Evolutionary conservation across 2,888 invertebrate species (phyloP), one percentile per base, ranked within the genome.

Genomic region (Calameuta pallipes): DNA sequence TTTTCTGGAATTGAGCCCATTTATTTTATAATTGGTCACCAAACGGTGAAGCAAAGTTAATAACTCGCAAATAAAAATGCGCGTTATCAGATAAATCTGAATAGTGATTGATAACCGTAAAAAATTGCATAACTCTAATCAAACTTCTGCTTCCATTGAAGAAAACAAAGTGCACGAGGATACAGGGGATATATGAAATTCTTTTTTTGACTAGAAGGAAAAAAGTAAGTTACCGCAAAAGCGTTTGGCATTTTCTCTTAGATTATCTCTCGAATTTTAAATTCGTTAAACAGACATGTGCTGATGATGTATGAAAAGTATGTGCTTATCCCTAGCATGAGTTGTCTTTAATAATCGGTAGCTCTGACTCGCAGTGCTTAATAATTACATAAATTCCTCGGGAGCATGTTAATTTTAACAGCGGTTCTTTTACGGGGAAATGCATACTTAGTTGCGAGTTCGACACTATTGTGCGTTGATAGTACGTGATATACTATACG

Each of bases 1-100:
- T 90, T 80, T 88, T 90, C 82, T 90, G 90, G 90, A 90, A 90
- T 90, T 90, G 90, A 90, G 88, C 87, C 88, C 89, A 85, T 80
- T 74, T 75, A 75, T 79, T 74, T 74, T 81, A 73, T 23, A 74
- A 35, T n/a, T 34, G 56, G 2, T 56, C 56, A 56, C 56, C 23
- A 56, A 56, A 23, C 23, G 56, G 23, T 56, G 23, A 23, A 56
- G 56, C 23, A 9, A 23, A 56, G 9, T 56, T 23, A 56, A 56
- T 56, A 56, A 23, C 2, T 9, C 56, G 23, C 56, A 23, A 23
- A 56, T 2, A 56, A 23, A 56, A 56, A 56, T 56, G 23, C 56
- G 56, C 2, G 23, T 6, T 56, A 23, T 56, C 56, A 23, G 23
- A 56, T 9, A 56, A 56, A 23, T 56, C 23, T 56, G 56, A 56